Percentiles rank a stretch among this genome's conserved stretches.
phyloP scores from a whole-genome alignment of 2,888 invertebrate genomes.

The Xestia sexstrigata region DNA sequence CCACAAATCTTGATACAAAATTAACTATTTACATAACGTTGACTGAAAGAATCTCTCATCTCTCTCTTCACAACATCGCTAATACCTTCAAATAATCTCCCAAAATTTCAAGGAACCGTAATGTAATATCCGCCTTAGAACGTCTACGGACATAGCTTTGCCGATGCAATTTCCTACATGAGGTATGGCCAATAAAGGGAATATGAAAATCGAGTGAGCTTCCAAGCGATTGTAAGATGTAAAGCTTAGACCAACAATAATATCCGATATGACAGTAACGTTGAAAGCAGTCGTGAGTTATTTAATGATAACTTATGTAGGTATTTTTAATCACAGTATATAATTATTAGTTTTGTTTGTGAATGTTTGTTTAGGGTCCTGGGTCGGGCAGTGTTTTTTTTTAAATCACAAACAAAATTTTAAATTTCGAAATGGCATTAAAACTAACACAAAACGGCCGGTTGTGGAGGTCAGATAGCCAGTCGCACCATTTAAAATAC shows the following conservation, averaged over 20 bases:
- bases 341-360: too few relatives aligned
- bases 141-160: constrained; percentile 7
- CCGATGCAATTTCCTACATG: constrained; percentile 40
- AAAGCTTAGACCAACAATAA: background rate
- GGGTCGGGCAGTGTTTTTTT: too few relatives aligned
- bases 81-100: constrained; percentile 9
- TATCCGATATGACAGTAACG: background rate
- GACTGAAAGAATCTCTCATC: background rate
- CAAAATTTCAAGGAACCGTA: constrained; percentile 28
- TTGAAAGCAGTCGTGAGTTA: background rate
- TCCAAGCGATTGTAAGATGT: background rate
- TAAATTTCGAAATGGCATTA: too few relatives aligned
- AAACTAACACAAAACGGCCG: too few relatives aligned
- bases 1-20: too few relatives aligned
- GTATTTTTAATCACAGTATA: too few relatives aligned
- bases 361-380: too few relatives aligned
- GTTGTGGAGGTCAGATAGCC: too few relatives aligned
- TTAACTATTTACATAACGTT: background rate
- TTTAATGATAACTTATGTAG: background rate
- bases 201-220: constrained; percentile 28
- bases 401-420: too few relatives aligned
- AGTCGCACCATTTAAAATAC: too few relatives aligned
- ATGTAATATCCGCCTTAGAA: constrained; percentile 40
- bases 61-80: background rate
- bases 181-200: constrained; percentile 34